phyloP scores from a whole-genome alignment of 2,113 vertebrate genomes.

The Psilopsiagon aymara region DNA sequence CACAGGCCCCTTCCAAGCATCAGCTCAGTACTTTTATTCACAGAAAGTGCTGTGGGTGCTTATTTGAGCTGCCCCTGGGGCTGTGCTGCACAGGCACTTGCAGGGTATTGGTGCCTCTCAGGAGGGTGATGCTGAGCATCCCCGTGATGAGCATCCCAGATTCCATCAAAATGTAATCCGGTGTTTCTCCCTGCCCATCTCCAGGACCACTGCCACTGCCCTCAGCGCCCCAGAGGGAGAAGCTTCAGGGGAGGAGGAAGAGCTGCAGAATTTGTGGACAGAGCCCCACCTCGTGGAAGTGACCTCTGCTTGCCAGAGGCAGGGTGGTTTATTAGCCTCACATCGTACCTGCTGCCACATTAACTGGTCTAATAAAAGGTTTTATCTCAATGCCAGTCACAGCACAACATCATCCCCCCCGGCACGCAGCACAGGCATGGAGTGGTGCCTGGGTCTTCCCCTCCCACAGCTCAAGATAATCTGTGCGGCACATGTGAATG shows the following conservation, averaged over 20 bases:
- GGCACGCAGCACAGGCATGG: fast-evolving
- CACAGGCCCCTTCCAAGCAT: background rate
- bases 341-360: background rate
- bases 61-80: background rate
- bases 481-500: background rate
- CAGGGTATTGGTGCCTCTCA: fast-evolving
- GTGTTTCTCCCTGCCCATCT: background rate
- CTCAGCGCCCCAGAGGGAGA: background rate
- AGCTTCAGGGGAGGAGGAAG: background rate
- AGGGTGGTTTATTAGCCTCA: background rate
- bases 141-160: too few species aligned
- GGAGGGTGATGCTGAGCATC: background rate
- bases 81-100: background rate
- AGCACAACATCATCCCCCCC: fast-evolving
- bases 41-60: background rate
- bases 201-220: background rate
- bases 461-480: background rate
- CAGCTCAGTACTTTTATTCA: background rate
- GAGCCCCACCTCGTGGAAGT: background rate
- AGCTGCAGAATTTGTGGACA: background rate
- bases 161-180: background rate
- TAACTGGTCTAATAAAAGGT: background rate
- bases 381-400: background rate
- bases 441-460: background rate
- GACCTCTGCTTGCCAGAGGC: fast-evolving